Percentiles rank a stretch among this genome's conserved stretches.
Evolutionary conservation across 2,888 invertebrate genomes (phyloP).

Genomic region (Hemithea aestivaria): DNA sequence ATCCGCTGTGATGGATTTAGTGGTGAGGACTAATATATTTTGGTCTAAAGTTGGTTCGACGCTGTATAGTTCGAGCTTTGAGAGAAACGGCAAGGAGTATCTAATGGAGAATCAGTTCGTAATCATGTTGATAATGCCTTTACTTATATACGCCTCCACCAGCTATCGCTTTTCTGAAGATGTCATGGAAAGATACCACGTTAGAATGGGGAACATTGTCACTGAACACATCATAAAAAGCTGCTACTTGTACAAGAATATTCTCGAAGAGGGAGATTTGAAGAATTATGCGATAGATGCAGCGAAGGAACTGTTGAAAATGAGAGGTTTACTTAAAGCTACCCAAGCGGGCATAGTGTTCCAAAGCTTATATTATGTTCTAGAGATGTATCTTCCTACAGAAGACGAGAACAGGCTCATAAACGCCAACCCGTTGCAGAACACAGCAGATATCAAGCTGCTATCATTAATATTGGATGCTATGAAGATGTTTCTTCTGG

Average conservation of each 20-base stretch:
- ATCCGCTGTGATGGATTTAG: constrained; percentile 29
- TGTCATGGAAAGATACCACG: constrained; percentile 22
- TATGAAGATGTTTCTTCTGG: constrained; percentile 39
- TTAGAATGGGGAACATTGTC: constrained; percentile 25
- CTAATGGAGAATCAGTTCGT: constrained; percentile 37
- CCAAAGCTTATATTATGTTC: constrained; percentile 36
- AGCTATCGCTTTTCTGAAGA: constrained; percentile 12
- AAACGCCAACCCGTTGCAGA: constrained; percentile 26
- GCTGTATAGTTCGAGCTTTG: constrained; percentile 29
- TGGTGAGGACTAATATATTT: constrained; percentile 32
- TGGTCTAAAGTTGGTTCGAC: constrained; percentile 32
- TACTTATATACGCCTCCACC: constrained; percentile 22
- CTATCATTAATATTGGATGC: constrained; percentile 33
- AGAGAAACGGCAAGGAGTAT: constrained; percentile 36
- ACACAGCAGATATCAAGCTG: constrained; percentile 32
- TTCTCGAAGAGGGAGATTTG: constrained; percentile 25
- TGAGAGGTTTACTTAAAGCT: constrained; percentile 33
- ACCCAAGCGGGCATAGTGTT: constrained; percentile 39
- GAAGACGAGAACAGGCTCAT: constrained; percentile 29
- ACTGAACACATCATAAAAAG: constrained; percentile 35
- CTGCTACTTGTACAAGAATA: constrained; percentile 25
- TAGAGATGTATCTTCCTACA: constrained; percentile 32
- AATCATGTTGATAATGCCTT: constrained; percentile 30
- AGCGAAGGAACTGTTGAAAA: constrained; percentile 31
- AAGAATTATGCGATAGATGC: constrained; percentile 26